A percentile compares a stretch with the other conserved stretches of the same genome.
Conservation (phyloP, 2,888 invertebrate genomes). For the Philopedon plagiatum region DNA sequence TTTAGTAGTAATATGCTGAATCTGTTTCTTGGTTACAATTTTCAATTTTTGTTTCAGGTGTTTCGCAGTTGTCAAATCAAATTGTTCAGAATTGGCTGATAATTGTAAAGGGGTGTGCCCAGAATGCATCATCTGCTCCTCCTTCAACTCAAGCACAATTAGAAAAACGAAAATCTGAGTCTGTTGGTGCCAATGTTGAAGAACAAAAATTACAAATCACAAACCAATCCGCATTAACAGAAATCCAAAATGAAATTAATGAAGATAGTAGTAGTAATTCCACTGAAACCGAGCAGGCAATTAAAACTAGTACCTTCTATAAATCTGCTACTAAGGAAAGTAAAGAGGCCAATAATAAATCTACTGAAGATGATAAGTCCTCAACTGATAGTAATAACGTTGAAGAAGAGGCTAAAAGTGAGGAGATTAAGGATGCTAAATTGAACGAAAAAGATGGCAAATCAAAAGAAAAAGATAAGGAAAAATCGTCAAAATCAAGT, state of each 20-base stretch:
- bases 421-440: conserved; percentile 44
- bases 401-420: conserved; percentile 32
- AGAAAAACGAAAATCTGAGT: conserved; percentile 16
- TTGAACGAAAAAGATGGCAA: conserved; percentile 34
- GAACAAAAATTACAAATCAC: conserved; percentile 43
- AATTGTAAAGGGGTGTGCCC: conserved; percentile 78
- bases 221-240: conserved; percentile 15
- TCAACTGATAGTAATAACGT: background rate
- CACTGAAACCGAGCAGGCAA: conserved; percentile 33
- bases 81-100: conserved; percentile 93
- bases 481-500: conserved; percentile 46
- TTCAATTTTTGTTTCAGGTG: conserved; percentile 52
- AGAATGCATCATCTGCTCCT: conserved; percentile 68
- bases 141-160: background rate
- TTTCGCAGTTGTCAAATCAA: conserved; percentile 77
- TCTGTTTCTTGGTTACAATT: too few relatives aligned
- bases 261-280: conserved; percentile 3
- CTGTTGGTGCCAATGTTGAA: conserved; percentile 14
- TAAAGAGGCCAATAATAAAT: conserved; percentile 71
- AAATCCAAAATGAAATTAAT: conserved; percentile 42
- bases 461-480: conserved; percentile 35
- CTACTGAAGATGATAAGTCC: conserved; percentile 28
- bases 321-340: conserved; percentile 82
- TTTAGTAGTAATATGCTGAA: too few relatives aligned
- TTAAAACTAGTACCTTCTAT: conserved; percentile 65